Conservation (phyloP, 1,140 invertebrate genomes). For the Pectinophora gossypiella region DNA sequence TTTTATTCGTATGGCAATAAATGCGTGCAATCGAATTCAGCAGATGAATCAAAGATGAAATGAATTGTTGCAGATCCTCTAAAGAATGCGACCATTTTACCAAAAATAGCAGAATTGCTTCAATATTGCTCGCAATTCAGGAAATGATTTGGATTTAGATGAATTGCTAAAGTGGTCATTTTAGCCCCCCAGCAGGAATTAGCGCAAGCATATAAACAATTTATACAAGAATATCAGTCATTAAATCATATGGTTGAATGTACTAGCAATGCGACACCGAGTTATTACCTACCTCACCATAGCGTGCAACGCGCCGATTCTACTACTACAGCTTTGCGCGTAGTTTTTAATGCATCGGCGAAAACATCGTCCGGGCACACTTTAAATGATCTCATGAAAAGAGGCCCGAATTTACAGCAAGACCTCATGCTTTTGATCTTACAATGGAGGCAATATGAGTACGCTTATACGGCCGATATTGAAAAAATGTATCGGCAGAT, state of each 20-base stretch:
- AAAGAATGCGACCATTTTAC: no score
- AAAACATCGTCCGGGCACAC: background rate
- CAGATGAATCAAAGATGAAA: no score
- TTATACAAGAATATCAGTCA: background rate
- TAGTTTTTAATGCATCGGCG: background rate
- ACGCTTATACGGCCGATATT: background rate
- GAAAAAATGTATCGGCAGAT: slow-evolving; percentile 6
- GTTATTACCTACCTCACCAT: slow-evolving; percentile 1
- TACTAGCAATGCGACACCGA: background rate
- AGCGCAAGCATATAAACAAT: background rate
- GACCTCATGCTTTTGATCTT: background rate
- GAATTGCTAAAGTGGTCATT: no score
- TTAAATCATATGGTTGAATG: background rate
- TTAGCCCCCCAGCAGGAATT: no score
- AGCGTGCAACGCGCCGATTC: background rate
- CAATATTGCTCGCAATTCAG: no score
- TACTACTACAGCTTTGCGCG: background rate
- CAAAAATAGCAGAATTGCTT: no score
- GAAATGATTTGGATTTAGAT: no score
- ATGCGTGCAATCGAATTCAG: no score
- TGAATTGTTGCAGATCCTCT: no score
- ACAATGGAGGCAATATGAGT: slow-evolving; percentile 2
- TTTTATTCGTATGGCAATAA: no score
- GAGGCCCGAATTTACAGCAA: slow-evolving; percentile 6
- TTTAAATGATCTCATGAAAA: slow-evolving; percentile 3